Evolutionary conservation across 2,888 invertebrate species (phyloP).

Genomic region (Standfussiana lucernea): DNA sequence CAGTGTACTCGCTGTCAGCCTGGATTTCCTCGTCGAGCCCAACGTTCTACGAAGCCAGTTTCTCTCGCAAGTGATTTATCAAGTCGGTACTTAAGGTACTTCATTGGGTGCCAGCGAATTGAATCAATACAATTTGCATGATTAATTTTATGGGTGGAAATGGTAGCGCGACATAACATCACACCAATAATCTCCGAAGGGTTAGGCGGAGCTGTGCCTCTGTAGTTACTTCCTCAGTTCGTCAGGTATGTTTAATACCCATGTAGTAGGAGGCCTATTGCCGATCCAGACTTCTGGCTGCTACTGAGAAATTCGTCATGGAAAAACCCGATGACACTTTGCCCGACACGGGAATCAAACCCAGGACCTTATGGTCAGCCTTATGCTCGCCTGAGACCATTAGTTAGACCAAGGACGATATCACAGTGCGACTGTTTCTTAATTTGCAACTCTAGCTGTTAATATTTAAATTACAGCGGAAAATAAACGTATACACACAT

Average conservation of each 20-base stretch:
- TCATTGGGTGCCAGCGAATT: not conserved
- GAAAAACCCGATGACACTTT: not conserved
- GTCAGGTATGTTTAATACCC: no score
- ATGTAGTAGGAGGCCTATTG: no score
- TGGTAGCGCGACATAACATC: not conserved
- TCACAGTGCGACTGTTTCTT: not conserved
- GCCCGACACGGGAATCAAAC: not conserved
- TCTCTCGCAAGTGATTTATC: constrained; percentile 7
- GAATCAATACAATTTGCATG: not conserved
- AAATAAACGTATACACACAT: no score
- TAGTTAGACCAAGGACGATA: no score
- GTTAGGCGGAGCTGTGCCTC: not conserved
- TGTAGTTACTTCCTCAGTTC: not conserved
- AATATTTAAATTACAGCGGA: no score
- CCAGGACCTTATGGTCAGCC: no score
- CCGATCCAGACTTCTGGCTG: not conserved
- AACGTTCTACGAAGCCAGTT: constrained; percentile 10
- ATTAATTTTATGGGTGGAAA: not conserved
- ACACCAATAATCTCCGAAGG: not conserved
- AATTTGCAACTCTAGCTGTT: not conserved
- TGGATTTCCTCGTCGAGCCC: constrained; percentile 8
- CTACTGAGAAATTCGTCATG: not conserved
- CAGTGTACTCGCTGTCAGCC: constrained; percentile 7
- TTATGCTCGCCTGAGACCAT: no score
- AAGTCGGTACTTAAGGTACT: not conserved